These are phyloP conservation scores for Adrianichthys oophorus DNA, from an alignment of 2,797 vertebrate species.

Conservation along the genomic window DNA sequence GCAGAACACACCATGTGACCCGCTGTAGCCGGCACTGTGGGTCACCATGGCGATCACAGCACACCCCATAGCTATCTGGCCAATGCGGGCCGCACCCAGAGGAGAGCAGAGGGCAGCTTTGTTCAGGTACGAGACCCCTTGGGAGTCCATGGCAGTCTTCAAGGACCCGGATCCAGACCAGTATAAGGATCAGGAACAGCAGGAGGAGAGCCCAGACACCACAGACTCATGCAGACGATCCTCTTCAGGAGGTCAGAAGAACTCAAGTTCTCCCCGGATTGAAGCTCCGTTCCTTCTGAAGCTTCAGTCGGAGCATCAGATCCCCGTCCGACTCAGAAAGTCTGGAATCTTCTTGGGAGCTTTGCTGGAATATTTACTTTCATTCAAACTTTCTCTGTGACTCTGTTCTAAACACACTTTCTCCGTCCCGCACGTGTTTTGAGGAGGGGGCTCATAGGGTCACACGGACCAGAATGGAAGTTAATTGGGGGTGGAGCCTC, in stretches of 20 bases:
- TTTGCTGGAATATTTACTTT: constrained; percentile 5
- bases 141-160: constrained; percentile 74
- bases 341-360: background rate
- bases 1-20: constrained; percentile 87
- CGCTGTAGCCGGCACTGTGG: constrained; percentile 85
- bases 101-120: constrained; percentile 80
- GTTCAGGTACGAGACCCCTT: constrained; percentile 83
- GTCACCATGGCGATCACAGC: constrained; percentile 87
- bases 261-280: too few relatives aligned
- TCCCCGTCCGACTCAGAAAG: constrained; percentile 1
- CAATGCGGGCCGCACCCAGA: constrained; percentile 83
- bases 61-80: constrained; percentile 86
- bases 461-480: constrained; percentile 54
- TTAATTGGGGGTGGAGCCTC: constrained; percentile 75
- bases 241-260: too few relatives aligned
- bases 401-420: constrained; percentile 38
- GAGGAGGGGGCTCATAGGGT: constrained; percentile 20
- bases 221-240: too few relatives aligned
- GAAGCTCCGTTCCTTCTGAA: background rate
- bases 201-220: too few relatives aligned
- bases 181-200: too few relatives aligned
- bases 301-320: constrained; percentile 1
- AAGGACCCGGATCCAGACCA: background rate
- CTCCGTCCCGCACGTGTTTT: constrained; percentile 21
- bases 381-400: constrained; percentile 30